Evolutionary conservation across 2,888 invertebrate species (phyloP).

Genomic region (Dolichopus griseipennis): DNA sequence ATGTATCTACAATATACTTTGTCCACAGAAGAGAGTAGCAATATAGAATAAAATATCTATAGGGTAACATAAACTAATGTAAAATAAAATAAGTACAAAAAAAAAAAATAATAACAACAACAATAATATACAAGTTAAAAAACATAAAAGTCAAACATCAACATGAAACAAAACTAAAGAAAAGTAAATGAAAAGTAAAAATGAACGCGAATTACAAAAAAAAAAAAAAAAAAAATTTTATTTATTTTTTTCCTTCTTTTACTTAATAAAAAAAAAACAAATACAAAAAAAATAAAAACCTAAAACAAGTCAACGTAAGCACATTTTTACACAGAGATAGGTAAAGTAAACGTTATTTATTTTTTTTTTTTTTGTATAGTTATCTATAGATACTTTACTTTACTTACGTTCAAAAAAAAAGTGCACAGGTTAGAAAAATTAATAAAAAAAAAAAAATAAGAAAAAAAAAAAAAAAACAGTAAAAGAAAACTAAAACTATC

Average conservation of each 20-base stretch:
- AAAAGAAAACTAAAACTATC: background rate
- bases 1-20: background rate
- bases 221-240: background rate
- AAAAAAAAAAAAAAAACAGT: background rate
- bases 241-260: too few relatives aligned
- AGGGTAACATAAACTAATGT: background rate
- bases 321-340: background rate
- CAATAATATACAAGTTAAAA: background rate
- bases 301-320: constrained; percentile 1
- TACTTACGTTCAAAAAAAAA: too few relatives aligned
- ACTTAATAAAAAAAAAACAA: too few relatives aligned
- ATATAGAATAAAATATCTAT: too few relatives aligned
- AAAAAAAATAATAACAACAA: background rate
- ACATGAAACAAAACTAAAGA: background rate
- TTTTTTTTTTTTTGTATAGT: background rate
- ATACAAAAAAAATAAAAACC: too few relatives aligned
- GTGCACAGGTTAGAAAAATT: too few relatives aligned
- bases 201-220: background rate
- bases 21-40: background rate
- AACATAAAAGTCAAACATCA: background rate
- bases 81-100: background rate
- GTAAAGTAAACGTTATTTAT: background rate
- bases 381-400: too few relatives aligned
- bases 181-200: constrained; percentile 4
- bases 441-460: background rate